Conservation (phyloP, 2,888 invertebrate species). For the Pristionchus entomophagus region DNA sequence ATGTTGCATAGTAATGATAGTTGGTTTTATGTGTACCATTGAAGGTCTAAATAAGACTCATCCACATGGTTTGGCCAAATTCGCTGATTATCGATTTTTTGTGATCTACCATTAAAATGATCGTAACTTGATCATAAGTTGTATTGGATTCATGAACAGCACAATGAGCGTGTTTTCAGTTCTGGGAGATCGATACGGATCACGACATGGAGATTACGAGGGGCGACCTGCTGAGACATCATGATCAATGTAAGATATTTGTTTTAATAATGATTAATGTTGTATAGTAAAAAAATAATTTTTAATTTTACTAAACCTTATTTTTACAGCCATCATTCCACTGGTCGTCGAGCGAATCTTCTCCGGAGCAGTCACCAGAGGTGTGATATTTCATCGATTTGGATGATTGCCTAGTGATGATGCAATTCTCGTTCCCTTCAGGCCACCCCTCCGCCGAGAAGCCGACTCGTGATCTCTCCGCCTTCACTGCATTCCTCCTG, state of each 20-base stretch:
- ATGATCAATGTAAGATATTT: conserved; percentile 87
- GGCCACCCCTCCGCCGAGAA: conserved; percentile 78
- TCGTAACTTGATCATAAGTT: background rate
- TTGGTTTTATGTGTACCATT: no score
- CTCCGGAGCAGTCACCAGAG: conserved; percentile 92
- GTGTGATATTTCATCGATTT: background rate
- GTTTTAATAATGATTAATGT: background rate
- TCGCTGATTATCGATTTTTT: no score
- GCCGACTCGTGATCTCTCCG: conserved; percentile 84
- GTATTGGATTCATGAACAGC: background rate
- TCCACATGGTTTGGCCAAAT: no score
- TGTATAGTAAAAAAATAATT: background rate
- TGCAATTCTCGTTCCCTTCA: background rate
- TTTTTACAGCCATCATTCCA: conserved; percentile 88
- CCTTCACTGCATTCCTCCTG: conserved; percentile 98
- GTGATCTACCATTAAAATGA: no score
- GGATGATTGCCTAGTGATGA: background rate
- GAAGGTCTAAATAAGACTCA: no score
- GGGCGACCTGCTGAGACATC: conserved; percentile 90
- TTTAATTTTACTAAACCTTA: background rate
- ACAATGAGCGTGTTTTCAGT: background rate
- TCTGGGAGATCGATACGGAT: conserved; percentile 97
- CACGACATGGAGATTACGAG: conserved; percentile 94
- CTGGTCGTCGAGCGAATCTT: conserved; percentile 97
- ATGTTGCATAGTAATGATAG: no score